Base-by-base conservation (phyloP, 2,113 vertebrate species). In the Cairina moschata region DNA sequence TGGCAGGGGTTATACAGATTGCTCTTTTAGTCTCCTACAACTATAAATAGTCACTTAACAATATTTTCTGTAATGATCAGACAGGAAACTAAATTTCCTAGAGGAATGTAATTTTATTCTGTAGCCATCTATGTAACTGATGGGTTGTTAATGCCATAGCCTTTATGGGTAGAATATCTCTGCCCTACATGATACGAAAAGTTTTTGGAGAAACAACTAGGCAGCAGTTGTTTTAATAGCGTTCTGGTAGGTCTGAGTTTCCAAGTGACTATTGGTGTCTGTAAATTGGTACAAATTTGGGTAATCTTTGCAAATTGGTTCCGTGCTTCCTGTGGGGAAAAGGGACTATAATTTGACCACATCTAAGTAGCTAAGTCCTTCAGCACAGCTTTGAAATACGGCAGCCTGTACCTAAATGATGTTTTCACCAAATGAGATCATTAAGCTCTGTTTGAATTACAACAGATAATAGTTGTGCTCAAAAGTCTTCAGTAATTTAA, bases 61-160 rank as follows among this genome's bases (percentile, higher is more conserved):
- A 2, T 84, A 59, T 79, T 89, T 94, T 77, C 52, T 59, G 26
- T 59, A 75, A 71, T 29, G 42, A 86, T 71, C 79, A 67, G 60
- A 60, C 29, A 58, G 38, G 81, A 95, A 93, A 83, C 28, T 86
- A 42, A 80, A 81, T 89, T 95, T 95, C 20, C 23, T 87, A 67
- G 44, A 85, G 56, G 79, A 50, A 81, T 69, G 26, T 52, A 74
- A 77, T 42, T 67, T 29, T 84, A 12, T 83, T 95, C 86, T 87
- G 26, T 32, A 84, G 59, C 42, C 63, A 54, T 8, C 50, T 85
- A 58, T 67, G 18, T 77, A 94, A 80, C 36, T 72, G 26, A 63
- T 58, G 63, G 32, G 22, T 83, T 92, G 65, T 67, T 87, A 86
- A 80, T 74, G 73, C 54, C 22, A 34, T 40, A 40, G 38, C 58